These are phyloP conservation scores for Chloropsis cyanopogon DNA, from an alignment of 2,113 vertebrate species.

Conservation along the genomic window DNA sequence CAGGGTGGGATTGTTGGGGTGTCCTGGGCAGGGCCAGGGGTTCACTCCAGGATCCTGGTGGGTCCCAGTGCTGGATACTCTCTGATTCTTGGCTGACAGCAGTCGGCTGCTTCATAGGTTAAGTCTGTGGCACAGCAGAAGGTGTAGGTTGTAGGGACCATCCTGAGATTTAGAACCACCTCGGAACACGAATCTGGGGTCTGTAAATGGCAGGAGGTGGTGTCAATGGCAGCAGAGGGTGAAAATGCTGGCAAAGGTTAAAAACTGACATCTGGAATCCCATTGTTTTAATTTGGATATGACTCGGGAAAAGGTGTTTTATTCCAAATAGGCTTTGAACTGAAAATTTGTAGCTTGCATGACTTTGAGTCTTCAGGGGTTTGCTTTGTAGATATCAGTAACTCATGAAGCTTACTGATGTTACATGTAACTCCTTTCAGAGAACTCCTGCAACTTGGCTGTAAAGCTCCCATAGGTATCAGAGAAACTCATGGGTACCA, in stretches of 20 bases:
- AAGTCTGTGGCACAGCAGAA: not conserved
- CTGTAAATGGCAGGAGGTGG: not conserved
- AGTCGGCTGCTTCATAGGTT: not conserved
- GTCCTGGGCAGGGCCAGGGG: not conserved
- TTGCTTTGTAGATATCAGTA: not conserved
- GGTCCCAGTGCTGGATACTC: not conserved
- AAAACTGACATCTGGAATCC: not conserved
- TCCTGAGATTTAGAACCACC: not conserved
- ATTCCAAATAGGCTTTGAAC: not conserved
- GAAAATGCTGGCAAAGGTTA: not conserved
- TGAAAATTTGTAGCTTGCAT: not conserved
- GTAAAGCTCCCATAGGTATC: not conserved
- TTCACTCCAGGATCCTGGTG: not conserved
- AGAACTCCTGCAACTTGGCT: not conserved
- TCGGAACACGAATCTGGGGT: not conserved
- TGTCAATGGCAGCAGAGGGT: not conserved
- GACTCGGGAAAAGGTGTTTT: not conserved
- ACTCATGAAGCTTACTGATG: no score
- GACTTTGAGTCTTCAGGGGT: not conserved
- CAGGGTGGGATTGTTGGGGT: not conserved
- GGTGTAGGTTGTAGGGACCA: not conserved
- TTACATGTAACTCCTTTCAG: not conserved
- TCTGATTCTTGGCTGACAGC: not conserved
- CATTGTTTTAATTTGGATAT: not conserved
- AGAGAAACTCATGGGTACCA: not conserved